Percentiles rank a stretch among this genome's conserved stretches.
Evolutionary conservation across 2,797 vertebrate genomes (phyloP).

Genomic region (Coluber constrictor): DNA sequence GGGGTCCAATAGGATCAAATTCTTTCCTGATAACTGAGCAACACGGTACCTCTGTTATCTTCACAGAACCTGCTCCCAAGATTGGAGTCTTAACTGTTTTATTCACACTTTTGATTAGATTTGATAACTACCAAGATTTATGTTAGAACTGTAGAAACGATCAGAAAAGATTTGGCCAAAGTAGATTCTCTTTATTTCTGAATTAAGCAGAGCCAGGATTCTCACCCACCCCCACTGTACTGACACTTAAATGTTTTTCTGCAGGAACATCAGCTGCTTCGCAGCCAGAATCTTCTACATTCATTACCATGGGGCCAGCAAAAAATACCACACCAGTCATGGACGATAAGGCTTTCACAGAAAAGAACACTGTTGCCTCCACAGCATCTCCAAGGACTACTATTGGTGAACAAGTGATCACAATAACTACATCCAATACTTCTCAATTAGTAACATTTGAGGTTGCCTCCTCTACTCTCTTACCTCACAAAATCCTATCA

Average conservation of each 20-base stretch:
- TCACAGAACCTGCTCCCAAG: neutral
- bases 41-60: neutral
- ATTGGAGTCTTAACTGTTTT: neutral
- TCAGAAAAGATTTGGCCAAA: neutral
- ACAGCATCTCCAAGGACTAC: conserved; percentile 21
- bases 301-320: neutral
- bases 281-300: conserved; percentile 19
- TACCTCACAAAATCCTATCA: neutral
- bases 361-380: conserved; percentile 15
- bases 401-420: rapidly evolving
- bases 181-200: neutral
- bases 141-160: neutral
- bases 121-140: neutral
- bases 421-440: neutral
- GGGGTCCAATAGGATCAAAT: neutral
- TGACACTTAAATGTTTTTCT: conserved; percentile 15
- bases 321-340: conserved; percentile 30
- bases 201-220: neutral
- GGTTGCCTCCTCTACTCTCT: neutral
- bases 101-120: neutral
- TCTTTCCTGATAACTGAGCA: neutral
- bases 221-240: neutral
- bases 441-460: neutral
- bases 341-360: neutral
- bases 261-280: conserved; percentile 46